These are phyloP conservation scores for Graphium colonna DNA, from an alignment of 2,888 invertebrate species.

Conservation along the genomic window DNA sequence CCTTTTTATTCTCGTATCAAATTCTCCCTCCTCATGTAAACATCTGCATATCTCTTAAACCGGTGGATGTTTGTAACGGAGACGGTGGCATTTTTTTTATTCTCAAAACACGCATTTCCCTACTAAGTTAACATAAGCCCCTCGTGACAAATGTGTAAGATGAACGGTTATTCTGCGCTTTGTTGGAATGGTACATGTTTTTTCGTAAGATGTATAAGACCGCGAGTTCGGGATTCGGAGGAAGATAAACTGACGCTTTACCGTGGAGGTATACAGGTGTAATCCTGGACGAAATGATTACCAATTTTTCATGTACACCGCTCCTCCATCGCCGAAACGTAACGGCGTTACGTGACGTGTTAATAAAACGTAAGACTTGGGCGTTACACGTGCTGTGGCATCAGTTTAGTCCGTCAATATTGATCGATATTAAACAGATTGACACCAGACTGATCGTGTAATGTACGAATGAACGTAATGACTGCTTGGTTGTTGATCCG, in stretches of 20 bases:
- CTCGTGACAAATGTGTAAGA: constrained; percentile 76
- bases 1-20: no score
- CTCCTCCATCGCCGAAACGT: background rate
- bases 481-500: no score
- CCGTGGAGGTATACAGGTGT: constrained; percentile 38
- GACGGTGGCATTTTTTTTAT: constrained; percentile 49
- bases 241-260: constrained; percentile 47
- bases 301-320: constrained; percentile 35
- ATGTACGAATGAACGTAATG: no score
- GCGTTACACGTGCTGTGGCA: no score
- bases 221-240: constrained; percentile 43
- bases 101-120: constrained; percentile 55
- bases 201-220: constrained; percentile 47
- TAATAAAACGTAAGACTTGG: background rate
- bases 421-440: background rate
- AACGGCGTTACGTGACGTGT: background rate
- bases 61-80: constrained; percentile 51
- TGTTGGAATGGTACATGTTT: constrained; percentile 60
- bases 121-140: constrained; percentile 72
- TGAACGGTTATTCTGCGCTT: constrained; percentile 74
- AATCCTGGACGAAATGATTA: constrained; percentile 44
- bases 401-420: background rate
- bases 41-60: constrained; percentile 15
- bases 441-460: background rate
- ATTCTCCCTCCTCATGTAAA: background rate